Evolutionary conservation across 2,113 vertebrate species (phyloP), one percentile per base, ranked within the genome.

Genomic region (Podarcis muralis): DNA sequence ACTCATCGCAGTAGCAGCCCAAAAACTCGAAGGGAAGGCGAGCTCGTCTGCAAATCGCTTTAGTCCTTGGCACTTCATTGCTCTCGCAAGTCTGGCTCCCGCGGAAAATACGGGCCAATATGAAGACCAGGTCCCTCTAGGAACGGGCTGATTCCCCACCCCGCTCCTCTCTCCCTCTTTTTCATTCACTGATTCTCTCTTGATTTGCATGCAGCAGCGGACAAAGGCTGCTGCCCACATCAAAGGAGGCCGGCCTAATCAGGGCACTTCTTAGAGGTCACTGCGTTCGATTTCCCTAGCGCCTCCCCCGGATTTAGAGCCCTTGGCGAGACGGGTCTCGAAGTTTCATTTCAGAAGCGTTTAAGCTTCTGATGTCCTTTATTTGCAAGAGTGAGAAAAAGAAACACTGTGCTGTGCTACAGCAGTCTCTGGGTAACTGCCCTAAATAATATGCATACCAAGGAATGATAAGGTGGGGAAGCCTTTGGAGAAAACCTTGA

Each of bases 201-300:
- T 88, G 87, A 72, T 85, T 88, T 93, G 90, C 87, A 86, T 80
- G 81, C 87, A 89, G 91, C 25, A 76, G 59, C 32, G 12, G 40
- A 43, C 84, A 84, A 91, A 90, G 90, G 87, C 76, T 83, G 83
- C 85, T 27, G 65, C 23, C 78, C 85, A 30, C 27, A 72, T 59
- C 37, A 37, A 57, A 74, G 18, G 62, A 85, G 86, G 86, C 80
- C 83, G 18, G 3, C 0, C 78, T 62, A 83, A 82, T 76, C 87
- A 53, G 83, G 12, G 35, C 90, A 89, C 6, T n/a, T 89, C 89
- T 92, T 92, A 83, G 93, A 94, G 92, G 95, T 94, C 90, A 48
- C 87, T 76, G 9, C 20, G 8, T 9, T 11, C 13, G 35, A 85
- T 92, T 92, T 80, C 53, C 62, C 11, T 5, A 23, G 83, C 74